Conservation (phyloP, 2,113 vertebrate genomes). For the Chamaea fasciata region DNA sequence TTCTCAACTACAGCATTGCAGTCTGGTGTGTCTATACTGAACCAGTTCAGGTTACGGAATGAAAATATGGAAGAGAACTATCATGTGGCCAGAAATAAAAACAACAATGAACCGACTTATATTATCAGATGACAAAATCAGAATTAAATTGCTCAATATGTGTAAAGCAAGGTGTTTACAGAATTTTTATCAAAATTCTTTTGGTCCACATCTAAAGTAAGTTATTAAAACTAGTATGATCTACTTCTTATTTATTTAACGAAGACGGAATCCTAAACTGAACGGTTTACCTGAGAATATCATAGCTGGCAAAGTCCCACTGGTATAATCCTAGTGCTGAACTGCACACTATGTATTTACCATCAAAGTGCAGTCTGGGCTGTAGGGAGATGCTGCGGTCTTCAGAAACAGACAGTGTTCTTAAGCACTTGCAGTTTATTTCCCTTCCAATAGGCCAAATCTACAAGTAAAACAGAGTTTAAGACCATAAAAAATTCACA, state of each 20-base stretch:
- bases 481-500: neutral
- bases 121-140: neutral
- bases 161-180: neutral
- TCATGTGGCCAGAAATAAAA: neutral
- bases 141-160: neutral
- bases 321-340: constrained; percentile 95
- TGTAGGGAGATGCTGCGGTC: constrained; percentile 94
- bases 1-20: neutral
- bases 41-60: neutral
- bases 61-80: neutral
- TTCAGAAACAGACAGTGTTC: constrained; percentile 92
- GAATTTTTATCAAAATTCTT: neutral
- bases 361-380: constrained; percentile 95
- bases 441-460: constrained; percentile 98
- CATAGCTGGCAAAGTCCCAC: constrained; percentile 98
- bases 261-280: neutral
- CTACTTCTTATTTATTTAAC: neutral
- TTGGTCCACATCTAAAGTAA: neutral
- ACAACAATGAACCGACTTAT: neutral
- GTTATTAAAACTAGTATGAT: neutral
- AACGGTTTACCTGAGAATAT: constrained; percentile 88
- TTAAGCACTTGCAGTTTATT: constrained; percentile 96
- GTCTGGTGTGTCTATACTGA: neutral
- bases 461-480: constrained; percentile 66
- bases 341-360: constrained; percentile 93